Percentiles rank a stretch among this genome's conserved stretches.
These are phyloP conservation scores for Harpegnathos saltator DNA, from an alignment of 1,140 invertebrate species.

Conservation along the genomic window DNA sequence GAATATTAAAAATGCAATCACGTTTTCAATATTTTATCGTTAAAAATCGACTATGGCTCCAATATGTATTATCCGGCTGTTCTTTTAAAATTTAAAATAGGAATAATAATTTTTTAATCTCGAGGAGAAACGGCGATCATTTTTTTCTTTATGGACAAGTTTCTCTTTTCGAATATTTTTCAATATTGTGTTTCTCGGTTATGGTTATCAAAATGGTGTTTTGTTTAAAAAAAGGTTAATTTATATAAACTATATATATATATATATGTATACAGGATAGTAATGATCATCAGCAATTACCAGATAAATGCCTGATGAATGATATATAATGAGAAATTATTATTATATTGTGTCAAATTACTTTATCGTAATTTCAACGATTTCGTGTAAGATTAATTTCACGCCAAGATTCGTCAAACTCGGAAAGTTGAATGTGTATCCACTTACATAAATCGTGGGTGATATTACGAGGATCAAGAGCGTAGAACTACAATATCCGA, in stretches of 20 bases:
- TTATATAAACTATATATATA: background rate
- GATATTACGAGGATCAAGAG: background rate
- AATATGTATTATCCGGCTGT: slow-evolving; percentile 1
- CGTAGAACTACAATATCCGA: slow-evolving; percentile 20
- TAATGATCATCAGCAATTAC: background rate
- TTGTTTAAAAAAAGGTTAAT: background rate
- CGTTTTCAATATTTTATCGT: slow-evolving; percentile 25
- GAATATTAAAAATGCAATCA: slow-evolving; percentile 41
- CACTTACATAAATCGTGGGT: background rate
- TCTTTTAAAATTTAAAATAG: slow-evolving; percentile 15
- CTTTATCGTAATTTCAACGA: background rate
- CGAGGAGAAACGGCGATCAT: background rate
- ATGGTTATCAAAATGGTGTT: background rate
- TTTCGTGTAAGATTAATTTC: background rate
- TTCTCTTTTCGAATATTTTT: background rate
- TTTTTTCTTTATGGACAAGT: background rate
- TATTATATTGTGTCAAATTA: background rate
- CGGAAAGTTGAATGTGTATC: background rate
- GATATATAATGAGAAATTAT: background rate
- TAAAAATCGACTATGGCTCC: background rate
- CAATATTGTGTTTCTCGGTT: background rate
- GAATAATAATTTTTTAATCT: background rate
- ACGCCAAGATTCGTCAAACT: background rate
- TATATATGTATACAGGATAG: background rate
- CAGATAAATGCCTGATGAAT: background rate